A percentile compares a stretch with the other conserved stretches of the same genome.
phyloP scores from a whole-genome alignment of 2,113 vertebrate species.

The Picathartes gymnocephalus region DNA sequence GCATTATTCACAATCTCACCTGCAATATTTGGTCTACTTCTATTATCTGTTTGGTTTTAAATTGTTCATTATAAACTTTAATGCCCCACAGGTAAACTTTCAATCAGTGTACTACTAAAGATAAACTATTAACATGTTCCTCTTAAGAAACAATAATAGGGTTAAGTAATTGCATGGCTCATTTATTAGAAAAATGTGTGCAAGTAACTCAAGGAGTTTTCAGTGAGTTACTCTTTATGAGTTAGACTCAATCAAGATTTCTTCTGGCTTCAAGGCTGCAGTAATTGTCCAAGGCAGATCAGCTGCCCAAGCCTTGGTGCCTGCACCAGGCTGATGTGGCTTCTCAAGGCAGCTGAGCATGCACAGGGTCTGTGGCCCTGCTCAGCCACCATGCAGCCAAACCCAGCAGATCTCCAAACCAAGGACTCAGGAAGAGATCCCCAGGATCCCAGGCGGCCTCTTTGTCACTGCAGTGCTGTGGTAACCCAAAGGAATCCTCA shows the following conservation, averaged over 20 bases:
- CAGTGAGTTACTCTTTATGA: slow-evolving; percentile 35
- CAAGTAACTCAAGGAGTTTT: slow-evolving; percentile 53
- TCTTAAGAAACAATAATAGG: slow-evolving; percentile 10
- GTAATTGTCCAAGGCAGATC: background rate
- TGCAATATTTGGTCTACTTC: background rate
- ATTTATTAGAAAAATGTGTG: slow-evolving; percentile 59
- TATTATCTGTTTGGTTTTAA: background rate
- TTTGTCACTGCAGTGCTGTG: rapidly evolving
- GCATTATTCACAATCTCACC: background rate
- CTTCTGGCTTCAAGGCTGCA: background rate
- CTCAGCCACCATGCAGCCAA: background rate
- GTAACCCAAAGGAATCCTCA: background rate
- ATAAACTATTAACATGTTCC: background rate
- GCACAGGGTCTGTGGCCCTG: background rate
- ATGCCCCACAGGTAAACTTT: background rate
- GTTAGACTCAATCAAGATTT: slow-evolving; percentile 38
- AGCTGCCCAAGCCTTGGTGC: background rate
- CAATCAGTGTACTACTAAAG: background rate
- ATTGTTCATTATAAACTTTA: background rate
- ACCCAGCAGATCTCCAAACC: background rate
- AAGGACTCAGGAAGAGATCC: background rate
- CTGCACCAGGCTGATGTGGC: background rate
- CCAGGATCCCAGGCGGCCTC: background rate
- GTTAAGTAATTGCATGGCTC: slow-evolving; percentile 33
- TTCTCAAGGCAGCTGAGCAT: background rate